Evolutionary conservation across 2,113 vertebrate genomes (phyloP).

Genomic region (Nothobranchius furzeri): DNA sequence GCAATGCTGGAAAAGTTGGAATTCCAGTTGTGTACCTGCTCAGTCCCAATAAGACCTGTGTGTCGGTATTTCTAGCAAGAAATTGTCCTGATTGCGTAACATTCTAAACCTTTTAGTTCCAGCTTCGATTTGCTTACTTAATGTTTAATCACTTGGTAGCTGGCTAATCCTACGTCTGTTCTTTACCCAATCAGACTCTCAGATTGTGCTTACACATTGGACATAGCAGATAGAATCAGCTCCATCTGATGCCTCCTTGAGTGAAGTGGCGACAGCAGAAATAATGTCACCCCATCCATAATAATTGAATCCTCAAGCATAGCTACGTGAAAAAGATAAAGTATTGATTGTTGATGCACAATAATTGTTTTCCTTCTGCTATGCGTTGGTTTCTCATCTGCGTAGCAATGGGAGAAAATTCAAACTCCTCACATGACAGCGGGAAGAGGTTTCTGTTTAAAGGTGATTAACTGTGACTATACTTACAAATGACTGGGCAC

Average conservation of each 20-base stretch:
- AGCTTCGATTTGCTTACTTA: too few species aligned
- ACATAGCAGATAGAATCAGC: conserved; percentile 9
- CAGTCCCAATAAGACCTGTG: too few species aligned
- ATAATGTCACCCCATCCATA: conserved; percentile 40
- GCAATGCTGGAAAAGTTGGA: too few species aligned
- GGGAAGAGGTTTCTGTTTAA: conserved; percentile 52
- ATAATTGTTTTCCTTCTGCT: conserved; percentile 49
- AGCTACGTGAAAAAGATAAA: conserved; percentile 56
- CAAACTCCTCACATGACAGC: conserved; percentile 41
- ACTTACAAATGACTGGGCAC: conserved; percentile 65
- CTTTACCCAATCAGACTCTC: conserved; percentile 14
- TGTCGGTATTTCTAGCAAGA: too few species aligned
- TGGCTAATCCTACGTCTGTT: background rate
- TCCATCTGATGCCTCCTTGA: conserved; percentile 18
- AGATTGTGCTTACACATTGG: background rate
- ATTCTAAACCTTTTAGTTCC: too few species aligned
- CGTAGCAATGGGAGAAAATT: conserved; percentile 37
- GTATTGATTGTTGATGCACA: conserved; percentile 55
- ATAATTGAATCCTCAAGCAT: conserved; percentile 65
- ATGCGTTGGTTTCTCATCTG: conserved; percentile 22
- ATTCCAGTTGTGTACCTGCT: too few species aligned
- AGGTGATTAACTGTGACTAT: conserved; percentile 73
- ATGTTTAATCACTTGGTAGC: conserved; percentile 3
- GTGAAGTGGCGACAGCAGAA: conserved; percentile 22
- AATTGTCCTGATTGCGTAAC: too few species aligned